A percentile compares a stretch with the other conserved stretches of the same genome.
Conservation (phyloP, 2,797 vertebrate species). For the Antrozous pallidus region DNA sequence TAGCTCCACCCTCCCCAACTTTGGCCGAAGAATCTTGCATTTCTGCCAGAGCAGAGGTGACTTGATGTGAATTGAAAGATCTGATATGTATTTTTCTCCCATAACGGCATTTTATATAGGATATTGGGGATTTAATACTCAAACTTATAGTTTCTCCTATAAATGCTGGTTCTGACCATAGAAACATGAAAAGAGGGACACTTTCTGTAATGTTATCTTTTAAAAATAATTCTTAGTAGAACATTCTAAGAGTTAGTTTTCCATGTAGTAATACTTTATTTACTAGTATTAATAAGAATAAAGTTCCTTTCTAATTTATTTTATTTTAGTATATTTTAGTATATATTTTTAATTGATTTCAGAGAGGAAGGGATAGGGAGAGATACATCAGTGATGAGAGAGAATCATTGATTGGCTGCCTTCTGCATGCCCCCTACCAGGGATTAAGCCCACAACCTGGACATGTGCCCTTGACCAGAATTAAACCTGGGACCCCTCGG, state of each 20-base stretch:
- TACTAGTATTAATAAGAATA: neutral
- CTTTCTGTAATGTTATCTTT: neutral
- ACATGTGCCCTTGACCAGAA: no score
- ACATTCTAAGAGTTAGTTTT: neutral
- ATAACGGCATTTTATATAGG: neutral
- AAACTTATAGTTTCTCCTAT: neutral
- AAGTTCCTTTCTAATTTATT: neutral
- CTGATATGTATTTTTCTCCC: neutral
- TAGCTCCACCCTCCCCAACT: neutral
- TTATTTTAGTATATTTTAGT: no score
- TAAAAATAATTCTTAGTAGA: neutral
- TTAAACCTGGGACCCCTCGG: no score
- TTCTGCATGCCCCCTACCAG: no score
- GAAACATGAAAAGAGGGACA: neutral
- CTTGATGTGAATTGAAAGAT: neutral
- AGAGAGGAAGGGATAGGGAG: no score
- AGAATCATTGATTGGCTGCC: no score
- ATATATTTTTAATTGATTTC: no score
- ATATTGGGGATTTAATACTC: neutral
- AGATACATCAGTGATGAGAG: no score
- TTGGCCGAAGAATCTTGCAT: slow-evolving; percentile 24
- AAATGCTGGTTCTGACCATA: neutral
- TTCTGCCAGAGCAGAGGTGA: neutral
- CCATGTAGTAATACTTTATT: neutral
- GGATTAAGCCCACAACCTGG: no score